These are phyloP conservation scores for Balaeniceps rex DNA, from an alignment of 2,113 vertebrate species.

Conservation along the genomic window DNA sequence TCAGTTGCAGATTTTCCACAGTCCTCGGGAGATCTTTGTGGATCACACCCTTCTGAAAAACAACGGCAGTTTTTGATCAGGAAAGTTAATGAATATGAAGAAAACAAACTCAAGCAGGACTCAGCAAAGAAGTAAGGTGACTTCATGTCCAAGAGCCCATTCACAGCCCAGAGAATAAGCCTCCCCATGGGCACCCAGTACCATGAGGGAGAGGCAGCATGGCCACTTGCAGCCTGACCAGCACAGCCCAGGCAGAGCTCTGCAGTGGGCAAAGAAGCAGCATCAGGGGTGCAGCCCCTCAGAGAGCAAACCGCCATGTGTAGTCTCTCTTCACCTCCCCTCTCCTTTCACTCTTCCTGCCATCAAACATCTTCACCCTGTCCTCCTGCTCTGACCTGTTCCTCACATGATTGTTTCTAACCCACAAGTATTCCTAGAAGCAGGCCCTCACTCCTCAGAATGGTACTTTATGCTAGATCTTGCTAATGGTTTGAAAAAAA, in stretches of 20 bases:
- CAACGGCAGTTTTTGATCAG: not conserved
- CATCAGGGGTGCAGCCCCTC: not conserved
- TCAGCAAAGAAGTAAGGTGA: not conserved
- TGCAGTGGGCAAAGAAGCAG: not conserved
- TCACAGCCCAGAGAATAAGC: not conserved
- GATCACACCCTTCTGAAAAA: not conserved
- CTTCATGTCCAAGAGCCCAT: not conserved
- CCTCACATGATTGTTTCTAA: not conserved
- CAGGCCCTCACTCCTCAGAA: rapidly evolving
- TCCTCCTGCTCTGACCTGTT: not conserved
- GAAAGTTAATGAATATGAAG: not conserved
- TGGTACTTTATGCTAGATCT: not conserved
- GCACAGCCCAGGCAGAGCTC: not conserved
- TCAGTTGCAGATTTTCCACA: not conserved
- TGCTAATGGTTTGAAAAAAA: not conserved
- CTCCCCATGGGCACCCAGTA: no score
- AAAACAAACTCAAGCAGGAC: not conserved
- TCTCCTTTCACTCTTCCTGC: not conserved
- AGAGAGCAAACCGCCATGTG: not conserved
- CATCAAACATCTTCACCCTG: not conserved
- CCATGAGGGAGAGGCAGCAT: not conserved
- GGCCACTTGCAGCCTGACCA: not conserved
- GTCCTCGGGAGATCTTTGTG: not conserved
- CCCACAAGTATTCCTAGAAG: not conserved
- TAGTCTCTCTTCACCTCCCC: not conserved